Conservation (phyloP, 2,113 vertebrate species). For the Oostethus manadensis region DNA sequence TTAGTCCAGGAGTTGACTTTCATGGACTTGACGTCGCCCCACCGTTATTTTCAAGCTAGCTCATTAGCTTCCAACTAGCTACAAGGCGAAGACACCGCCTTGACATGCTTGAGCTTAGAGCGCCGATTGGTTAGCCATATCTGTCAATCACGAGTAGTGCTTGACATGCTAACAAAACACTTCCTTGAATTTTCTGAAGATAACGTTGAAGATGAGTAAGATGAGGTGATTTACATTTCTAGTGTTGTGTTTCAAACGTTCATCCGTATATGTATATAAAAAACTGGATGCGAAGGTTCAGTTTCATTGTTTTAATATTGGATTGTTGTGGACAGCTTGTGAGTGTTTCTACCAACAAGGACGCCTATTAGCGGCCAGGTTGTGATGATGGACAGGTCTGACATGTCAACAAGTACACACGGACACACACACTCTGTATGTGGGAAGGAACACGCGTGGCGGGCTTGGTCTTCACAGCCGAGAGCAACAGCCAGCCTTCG, state of each 20-base stretch:
- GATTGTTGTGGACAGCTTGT: not conserved
- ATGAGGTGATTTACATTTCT: too few species aligned
- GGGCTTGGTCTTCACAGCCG: constrained; percentile 73
- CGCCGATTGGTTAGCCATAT: not conserved
- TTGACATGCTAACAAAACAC: too few species aligned
- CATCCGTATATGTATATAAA: too few species aligned
- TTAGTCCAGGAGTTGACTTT: not conserved
- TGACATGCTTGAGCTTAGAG: not conserved
- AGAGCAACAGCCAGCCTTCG: constrained; percentile 66
- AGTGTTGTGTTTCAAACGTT: too few species aligned
- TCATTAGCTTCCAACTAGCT: not conserved
- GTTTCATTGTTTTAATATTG: not conserved
- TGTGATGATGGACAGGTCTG: not conserved
- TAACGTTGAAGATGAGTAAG: too few species aligned
- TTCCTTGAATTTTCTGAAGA: too few species aligned
- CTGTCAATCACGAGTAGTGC: not conserved
- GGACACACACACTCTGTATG: constrained; percentile 4
- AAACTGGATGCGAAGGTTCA: not conserved
- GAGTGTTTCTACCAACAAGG: not conserved
- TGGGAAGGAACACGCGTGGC: constrained; percentile 31
- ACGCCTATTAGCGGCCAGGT: not conserved
- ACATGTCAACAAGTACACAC: not conserved
- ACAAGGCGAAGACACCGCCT: not conserved
- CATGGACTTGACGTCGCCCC: not conserved
- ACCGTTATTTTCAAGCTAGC: not conserved